Percentiles rank a stretch among this genome's conserved stretches.
phyloP scores from a whole-genome alignment of 2,797 vertebrate genomes.

The Ptychobarbus kaznakovi region DNA sequence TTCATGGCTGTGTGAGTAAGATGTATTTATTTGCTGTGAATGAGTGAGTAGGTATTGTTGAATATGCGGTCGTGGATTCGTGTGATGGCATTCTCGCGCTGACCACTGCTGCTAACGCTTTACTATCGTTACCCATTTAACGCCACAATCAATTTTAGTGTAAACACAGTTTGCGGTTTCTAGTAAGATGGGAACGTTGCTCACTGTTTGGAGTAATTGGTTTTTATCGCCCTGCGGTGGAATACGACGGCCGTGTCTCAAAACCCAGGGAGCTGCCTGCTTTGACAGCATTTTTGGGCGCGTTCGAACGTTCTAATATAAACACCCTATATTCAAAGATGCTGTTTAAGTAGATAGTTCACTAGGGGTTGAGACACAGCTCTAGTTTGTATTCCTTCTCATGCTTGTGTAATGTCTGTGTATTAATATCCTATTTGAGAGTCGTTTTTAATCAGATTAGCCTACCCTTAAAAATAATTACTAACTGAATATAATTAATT shows the following conservation, averaged over 20 bases:
- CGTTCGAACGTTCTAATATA: not conserved
- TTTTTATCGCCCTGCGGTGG: not conserved
- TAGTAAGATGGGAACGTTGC: not conserved
- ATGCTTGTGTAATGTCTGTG: not conserved
- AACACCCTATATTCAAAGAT: not conserved
- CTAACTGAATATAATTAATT: not conserved
- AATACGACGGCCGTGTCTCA: not conserved
- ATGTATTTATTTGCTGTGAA: constrained; percentile 44
- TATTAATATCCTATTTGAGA: not conserved
- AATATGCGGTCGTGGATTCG: not conserved
- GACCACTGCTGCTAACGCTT: constrained; percentile 19
- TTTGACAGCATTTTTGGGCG: not conserved
- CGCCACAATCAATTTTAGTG: not conserved
- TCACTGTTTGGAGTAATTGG: not conserved
- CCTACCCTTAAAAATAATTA: not conserved
- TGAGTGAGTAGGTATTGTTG: constrained; percentile 50
- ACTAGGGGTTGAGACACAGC: not conserved
- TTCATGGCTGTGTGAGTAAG: constrained; percentile 74
- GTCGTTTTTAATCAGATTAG: not conserved
- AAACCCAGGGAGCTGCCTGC: not conserved
- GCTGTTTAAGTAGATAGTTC: not conserved
- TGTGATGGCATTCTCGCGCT: constrained; percentile 13
- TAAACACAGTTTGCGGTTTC: not conserved
- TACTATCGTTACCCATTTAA: constrained; percentile 35
- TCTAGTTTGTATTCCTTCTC: constrained; percentile 14